Evolutionary conservation across 2,888 invertebrate species (phyloP).

Genomic region (Melolontha melolontha): DNA sequence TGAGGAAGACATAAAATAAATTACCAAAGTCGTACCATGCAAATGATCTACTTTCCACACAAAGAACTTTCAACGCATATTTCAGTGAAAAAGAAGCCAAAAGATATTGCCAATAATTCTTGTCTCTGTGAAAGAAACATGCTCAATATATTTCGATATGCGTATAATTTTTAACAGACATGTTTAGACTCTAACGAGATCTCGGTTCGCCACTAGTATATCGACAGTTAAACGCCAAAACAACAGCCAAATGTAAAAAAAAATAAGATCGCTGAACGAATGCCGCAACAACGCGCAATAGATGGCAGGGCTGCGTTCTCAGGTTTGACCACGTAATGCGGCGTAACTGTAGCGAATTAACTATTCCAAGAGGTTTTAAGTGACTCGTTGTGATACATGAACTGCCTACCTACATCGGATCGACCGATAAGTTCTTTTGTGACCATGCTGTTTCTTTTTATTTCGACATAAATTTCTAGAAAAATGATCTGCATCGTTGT

Average conservation of each 20-base stretch:
- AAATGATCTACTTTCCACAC: too few species aligned
- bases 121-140: conserved; percentile 1
- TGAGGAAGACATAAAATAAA: too few species aligned
- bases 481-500: conserved; percentile 36
- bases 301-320: conserved; percentile 45
- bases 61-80: too few species aligned
- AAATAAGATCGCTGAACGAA: conserved; percentile 7
- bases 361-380: conserved; percentile 43
- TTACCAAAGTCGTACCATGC: too few species aligned
- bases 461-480: conserved; percentile 44
- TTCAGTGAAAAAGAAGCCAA: conserved; percentile 2
- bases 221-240: too few species aligned
- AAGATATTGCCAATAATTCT: conserved; percentile 5
- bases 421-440: conserved; percentile 13
- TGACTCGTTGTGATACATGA: conserved; percentile 36
- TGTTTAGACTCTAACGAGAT: conserved; percentile 59
- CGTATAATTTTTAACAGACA: conserved; percentile 53
- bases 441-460: conserved; percentile 32
- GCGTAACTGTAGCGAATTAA: conserved; percentile 52
- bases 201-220: background rate
- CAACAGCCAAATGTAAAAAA: too few species aligned
- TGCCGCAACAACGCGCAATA: conserved; percentile 52
- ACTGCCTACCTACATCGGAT: background rate
- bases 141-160: background rate
- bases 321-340: conserved; percentile 50